A percentile compares a stretch with the other conserved stretches of the same genome.
Conservation (phyloP, 2,888 invertebrate species). For the Dryadula phaetusa region DNA sequence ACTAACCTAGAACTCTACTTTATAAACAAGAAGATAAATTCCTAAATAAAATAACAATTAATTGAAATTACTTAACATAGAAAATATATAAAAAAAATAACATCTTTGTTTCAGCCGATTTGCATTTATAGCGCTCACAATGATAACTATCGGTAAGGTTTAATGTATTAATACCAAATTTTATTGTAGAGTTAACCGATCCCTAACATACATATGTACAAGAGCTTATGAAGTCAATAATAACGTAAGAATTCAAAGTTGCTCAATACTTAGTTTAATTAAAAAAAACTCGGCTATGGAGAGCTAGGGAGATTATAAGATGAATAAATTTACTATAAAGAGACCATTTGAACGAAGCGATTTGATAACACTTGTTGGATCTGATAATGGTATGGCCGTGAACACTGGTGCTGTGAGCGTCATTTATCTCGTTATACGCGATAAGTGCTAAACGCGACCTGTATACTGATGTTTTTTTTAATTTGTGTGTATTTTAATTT, state of each 20-base stretch:
- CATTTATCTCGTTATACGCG: neutral
- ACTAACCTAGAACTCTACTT: too few species aligned
- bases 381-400: neutral
- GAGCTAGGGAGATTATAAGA: neutral
- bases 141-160: conserved; percentile 28
- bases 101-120: conserved; percentile 26
- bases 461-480: neutral
- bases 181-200: neutral
- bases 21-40: neutral
- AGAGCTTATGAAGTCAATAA: neutral
- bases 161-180: neutral
- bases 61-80: neutral
- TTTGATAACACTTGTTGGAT: conserved; percentile 9
- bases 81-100: neutral
- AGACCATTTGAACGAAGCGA: too few species aligned
- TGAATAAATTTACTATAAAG: conserved; percentile 12
- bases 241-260: neutral
- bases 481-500: neutral
- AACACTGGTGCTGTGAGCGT: neutral
- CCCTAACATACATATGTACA: neutral
- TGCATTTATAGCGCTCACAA: conserved; percentile 19
- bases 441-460: conserved; percentile 9
- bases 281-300: neutral
- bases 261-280: conserved; percentile 8
- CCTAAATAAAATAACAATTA: neutral